Evolutionary conservation across 2,888 invertebrate species (phyloP), one percentile per base, ranked within the genome.

Genomic region (Peribatodes rhomboidaria): DNA sequence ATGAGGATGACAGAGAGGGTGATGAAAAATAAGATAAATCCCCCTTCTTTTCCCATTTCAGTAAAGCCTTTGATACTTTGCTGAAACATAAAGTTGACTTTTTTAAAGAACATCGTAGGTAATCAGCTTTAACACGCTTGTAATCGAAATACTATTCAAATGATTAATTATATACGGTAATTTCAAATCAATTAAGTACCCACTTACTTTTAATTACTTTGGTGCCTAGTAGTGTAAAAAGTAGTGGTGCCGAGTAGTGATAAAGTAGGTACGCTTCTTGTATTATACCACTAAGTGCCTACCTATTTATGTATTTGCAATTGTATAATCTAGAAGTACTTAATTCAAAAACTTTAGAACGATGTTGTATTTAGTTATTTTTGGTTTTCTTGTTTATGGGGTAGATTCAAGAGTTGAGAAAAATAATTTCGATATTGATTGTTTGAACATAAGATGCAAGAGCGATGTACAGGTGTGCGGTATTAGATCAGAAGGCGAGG

Each of bases 401-500:
- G 47, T 66, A 8, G 11, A 63, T 60, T 67, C 61, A 16, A 70
- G 67, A 68, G 16, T 57, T 46, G 1, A 50, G 57, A 4, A 39
- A 7, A 75, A 77, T 2, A 85, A 82, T 73, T 53, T 39, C 0
- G 75, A 82, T 39, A 81, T 84, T 58, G 9, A 37, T 37, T 90
- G 90, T 71, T 65, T 69, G 1, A 69, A 65, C 57, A 65, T 89
- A 0, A 53, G 68, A 0, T 89, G 89, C 53, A 74, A 77, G 20
- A 74, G 69, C 13, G 56, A 56, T 1, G 42, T 67, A 1, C 49
- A 50, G 31, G 87, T 87, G 0, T 92, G 91, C 67, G 91, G 89
- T 0, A 70, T 88, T 0, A 78, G 81, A 14, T 71, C 73, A 1
- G 81, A 84, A 41, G 76, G 75, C 0, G 71, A 74, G 0, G 80